These are phyloP conservation scores for Melanargia galathea DNA, from an alignment of 2,888 invertebrate genomes.

Conservation along the genomic window DNA sequence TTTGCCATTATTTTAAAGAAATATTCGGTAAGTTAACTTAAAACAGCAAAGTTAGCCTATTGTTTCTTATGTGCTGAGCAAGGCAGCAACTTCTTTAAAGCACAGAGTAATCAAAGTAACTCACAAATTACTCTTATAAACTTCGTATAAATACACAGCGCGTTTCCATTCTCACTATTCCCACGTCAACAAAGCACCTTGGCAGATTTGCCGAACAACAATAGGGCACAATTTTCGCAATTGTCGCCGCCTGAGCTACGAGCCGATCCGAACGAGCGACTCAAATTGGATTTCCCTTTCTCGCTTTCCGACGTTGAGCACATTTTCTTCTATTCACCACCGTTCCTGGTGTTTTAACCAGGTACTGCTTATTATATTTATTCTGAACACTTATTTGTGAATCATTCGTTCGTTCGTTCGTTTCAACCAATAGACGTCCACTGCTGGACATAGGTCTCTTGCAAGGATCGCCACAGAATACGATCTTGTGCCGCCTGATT, in stretches of 20 bases:
- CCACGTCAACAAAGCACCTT: constrained; percentile 40
- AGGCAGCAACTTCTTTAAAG: not conserved
- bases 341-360: not conserved
- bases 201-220: constrained; percentile 51
- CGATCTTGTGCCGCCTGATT: too few relatives aligned
- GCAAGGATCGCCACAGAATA: too few relatives aligned
- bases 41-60: too few relatives aligned
- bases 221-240: constrained; percentile 62
- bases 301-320: constrained; percentile 8
- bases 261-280: constrained; percentile 55
- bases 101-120: not conserved
- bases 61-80: not conserved
- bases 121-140: not conserved
- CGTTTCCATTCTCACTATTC: constrained; percentile 42
- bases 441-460: too few relatives aligned
- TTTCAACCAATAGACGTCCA: too few relatives aligned
- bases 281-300: constrained; percentile 55
- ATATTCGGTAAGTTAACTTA: too few relatives aligned
- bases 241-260: constrained; percentile 47
- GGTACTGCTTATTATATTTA: not conserved
- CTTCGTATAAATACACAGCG: constrained; percentile 1
- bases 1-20: too few relatives aligned
- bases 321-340: constrained; percentile 15
- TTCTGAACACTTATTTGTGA: too few relatives aligned
- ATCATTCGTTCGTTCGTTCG: too few relatives aligned